Evolutionary conservation across 2,888 invertebrate genomes (phyloP).

Genomic region (Sympetrum striolatum): DNA sequence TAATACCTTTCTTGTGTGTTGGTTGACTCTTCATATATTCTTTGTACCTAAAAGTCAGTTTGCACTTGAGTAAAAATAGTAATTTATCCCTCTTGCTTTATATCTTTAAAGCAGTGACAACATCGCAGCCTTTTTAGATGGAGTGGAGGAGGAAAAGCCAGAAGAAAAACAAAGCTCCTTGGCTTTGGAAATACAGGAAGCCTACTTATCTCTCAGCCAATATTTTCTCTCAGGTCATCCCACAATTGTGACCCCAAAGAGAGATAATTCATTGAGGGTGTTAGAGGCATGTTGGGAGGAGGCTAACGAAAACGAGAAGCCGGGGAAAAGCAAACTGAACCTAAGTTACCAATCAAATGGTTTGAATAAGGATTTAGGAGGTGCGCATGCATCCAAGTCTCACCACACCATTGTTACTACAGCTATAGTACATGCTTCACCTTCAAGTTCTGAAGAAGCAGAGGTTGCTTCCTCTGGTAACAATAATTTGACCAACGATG

Average conservation of each 20-base stretch:
- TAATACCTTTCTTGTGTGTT: no score
- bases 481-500: background rate
- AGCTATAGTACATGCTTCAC: background rate
- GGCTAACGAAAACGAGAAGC: background rate
- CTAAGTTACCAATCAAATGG: background rate
- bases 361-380: background rate
- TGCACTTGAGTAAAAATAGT: no score
- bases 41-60: no score
- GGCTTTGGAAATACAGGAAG: constrained; percentile 56
- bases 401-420: background rate
- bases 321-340: constrained; percentile 7
- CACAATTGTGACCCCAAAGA: background rate
- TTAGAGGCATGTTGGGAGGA: background rate
- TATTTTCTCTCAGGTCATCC: constrained; percentile 55
- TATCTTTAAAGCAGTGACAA: background rate
- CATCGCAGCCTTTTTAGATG: background rate
- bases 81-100: background rate
- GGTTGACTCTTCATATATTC: no score
- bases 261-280: background rate
- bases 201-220: constrained; percentile 58
- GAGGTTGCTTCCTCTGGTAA: no score
- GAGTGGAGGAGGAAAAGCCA: background rate
- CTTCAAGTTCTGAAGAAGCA: background rate
- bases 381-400: background rate
- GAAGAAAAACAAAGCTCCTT: constrained; percentile 3